Base-by-base conservation (phyloP, 2,113 vertebrate species). In the Balaeniceps rex region DNA sequence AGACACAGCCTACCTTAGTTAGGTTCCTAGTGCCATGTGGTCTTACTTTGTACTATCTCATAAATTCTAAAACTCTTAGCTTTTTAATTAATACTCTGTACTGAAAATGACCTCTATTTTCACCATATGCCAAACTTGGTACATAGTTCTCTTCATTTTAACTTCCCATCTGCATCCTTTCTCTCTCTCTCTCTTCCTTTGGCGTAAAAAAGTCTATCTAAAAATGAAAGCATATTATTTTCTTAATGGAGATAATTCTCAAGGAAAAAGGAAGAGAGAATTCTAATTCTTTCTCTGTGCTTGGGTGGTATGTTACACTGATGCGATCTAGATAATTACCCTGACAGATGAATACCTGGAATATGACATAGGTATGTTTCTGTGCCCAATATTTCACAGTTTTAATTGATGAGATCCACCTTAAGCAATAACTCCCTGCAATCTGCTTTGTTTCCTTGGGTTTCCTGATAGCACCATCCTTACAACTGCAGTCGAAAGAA, bases 21-120 rank as follows among this genome's bases (percentile, higher is more conserved):
- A 77, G 21, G 19, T 42, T 87, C 47, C 22, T 63, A 23, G 33
- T 49, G 34, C 72, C 9, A 6, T 51, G 14, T 54, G 25, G 44
- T 83, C 71, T 86, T 70, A 63, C 64, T 89, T 85, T 34, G 42
- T 38, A 28, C 71, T 83, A 26, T 71, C 94, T 90, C 42, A 63
- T 74, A 64, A 57, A 80, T 78, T 72, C 64, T 94, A 55, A 77
- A 88, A 31, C n/a, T 77, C 63, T 38, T 94, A 94, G 51, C 42
- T 77, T 19, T 97, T 96, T 95, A 91, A 93, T 94, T 93, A 94
- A 42, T 40, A 28, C 29, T 71, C 49, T 58, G 38, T 89, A 51
- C 78, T 83, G 72, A 93, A 90, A 90, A 77, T 78, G 5, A 83
- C 80, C 88, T 87, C 77, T 69, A 1, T 79, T 84, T 92, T 80